Evolutionary conservation across 2,113 vertebrate species (phyloP), one percentile per base, ranked within the genome.

Genomic region (Morone chrysops): DNA sequence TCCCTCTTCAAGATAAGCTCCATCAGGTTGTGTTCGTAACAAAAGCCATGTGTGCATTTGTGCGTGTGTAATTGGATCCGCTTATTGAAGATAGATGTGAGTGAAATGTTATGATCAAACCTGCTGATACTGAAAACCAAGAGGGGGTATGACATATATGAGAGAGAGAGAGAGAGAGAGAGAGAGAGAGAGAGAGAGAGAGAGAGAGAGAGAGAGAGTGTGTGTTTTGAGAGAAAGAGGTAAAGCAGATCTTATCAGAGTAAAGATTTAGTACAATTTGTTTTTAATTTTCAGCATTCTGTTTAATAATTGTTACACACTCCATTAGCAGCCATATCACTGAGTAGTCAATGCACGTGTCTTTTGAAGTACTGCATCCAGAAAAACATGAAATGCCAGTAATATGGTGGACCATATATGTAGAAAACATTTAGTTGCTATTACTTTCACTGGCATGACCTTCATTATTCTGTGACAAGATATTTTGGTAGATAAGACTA

Each of bases 81-180:
- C 70, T 87, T 77, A 81, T 62, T 45, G 78, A 80, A 66, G 80
- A 85, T 80, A 71, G 74, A 78, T 89, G 43, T 86, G 77, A 85
- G 47, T 89, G 72, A 90, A 86, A 79, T 90, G 80, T 82, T 75
- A 73, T 84, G 86, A 93, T 91, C 86, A 85, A 89, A 80, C 78
- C 72, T 83, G 82, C 59, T 71, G 69, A 79, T 65, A 89, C 73
- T 82, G 82, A 80, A 73, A 82, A 31, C 77, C 54, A 73, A 78
- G 54, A 75, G 11, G n/a, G 31, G 67, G 5, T 45, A 22, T 60
- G 54, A 71, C 51, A 81, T 59, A 51, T 63, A 72, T 80, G 57
- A 63, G n/a, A 65, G 45, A 53, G 38, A 53, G n/a, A 10, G 56
- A 50, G 51, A 40, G 50, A 31, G 31, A 4, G 57, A 16, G 45